Evolutionary conservation across 2,797 vertebrate genomes (phyloP), one percentile per base, ranked within the genome.

Genomic region (Siniperca obscura): DNA sequence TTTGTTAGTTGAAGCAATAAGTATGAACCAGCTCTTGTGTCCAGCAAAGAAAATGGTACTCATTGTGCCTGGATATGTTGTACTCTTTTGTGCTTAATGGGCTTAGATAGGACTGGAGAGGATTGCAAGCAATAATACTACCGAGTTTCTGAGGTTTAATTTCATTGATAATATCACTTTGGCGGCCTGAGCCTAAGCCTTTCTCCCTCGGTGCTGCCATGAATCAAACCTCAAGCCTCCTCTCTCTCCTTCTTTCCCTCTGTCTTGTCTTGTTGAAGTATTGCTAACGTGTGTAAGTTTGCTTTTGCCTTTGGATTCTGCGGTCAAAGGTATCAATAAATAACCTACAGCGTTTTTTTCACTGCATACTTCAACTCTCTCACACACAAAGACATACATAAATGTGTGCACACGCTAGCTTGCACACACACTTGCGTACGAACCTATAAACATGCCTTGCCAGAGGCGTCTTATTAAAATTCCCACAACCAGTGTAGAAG

Each of bases 81-180:
- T 67, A 60, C 65, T 87, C 67, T 48, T 82, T 86, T 76, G 87
- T 81, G 48, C 46, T 56, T 91, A 92, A 91, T 86, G 78, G 74
- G 78, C 88, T 93, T 78, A 76, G 73, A 87, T 53, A n/a, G 80
- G 72, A 68, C 84, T 85, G 68, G 38, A 80, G 89, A 91, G 90
- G 87, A 89, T 80, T 86, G 80, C 52, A 59, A 30, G 89, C 80
- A 90, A 86, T 91, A 91, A 90, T 70, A 69, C 82, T 53, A 62
- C 74, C 0, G 36, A 82, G 79, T 88, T 30, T 81, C 60, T 55
- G 62, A 86, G 83, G 78, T 89, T 93, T 91, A 81, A 90, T 92
- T 92, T 90, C 70, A 89, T 84, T 92, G 89, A 92, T 92, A 84
- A 79, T 87, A 91, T 91, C 87, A 89, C 85, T 83, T 90, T 67